Evolutionary conservation across 2,113 vertebrate genomes (phyloP), one percentile per base, ranked within the genome.

Genomic region (Pimephales promelas): DNA sequence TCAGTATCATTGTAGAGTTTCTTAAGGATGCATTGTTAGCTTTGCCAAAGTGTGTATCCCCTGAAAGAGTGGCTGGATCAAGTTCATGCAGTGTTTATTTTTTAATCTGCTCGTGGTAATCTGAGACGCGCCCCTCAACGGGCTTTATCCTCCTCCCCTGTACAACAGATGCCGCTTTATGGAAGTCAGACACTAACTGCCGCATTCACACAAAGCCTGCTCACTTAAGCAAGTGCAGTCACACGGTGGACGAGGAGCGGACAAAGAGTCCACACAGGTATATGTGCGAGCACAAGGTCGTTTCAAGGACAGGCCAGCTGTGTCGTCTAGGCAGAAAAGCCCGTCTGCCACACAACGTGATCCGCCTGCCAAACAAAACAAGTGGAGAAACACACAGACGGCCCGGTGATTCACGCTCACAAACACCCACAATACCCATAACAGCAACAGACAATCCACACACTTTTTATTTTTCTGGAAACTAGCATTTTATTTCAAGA

Each of bases 281-380:
- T 73, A n/a, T 78, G 62, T 79, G 40, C 81, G 34, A 81, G 61
- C 10, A 47, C 71, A 89, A 83, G 78, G 75, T 36, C 10, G 8
- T 64, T 83, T 87, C 84, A 91, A 89, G 88, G 88, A 89, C 84
- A 87, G n/a, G 13, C n/a, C 79, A 36, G 81, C 77, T 84, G 88
- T 83, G 76, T 76, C 86, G 86, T 90, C 84, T 82, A 81, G 84
- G 31, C 86, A 83, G 76, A 88, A 57, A 81, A 59, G n/a, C 61
- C 68, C 26, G 74, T 89, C 87, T 89, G 74, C 83, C 83, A 88
- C 87, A 88, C 86, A 86, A 80, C 78, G 79, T 45, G 59, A 85
- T 59, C 83, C 56, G 74, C 57, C 68, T 85, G 70, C 61, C 84
- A 85, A 72, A 83, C 20, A 40, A 72, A 81, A 49, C 20, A 57